Evolutionary conservation across 2,797 vertebrate species (phyloP), one percentile per base, ranked within the genome.

Genomic region (Eulemur coronatus): DNA sequence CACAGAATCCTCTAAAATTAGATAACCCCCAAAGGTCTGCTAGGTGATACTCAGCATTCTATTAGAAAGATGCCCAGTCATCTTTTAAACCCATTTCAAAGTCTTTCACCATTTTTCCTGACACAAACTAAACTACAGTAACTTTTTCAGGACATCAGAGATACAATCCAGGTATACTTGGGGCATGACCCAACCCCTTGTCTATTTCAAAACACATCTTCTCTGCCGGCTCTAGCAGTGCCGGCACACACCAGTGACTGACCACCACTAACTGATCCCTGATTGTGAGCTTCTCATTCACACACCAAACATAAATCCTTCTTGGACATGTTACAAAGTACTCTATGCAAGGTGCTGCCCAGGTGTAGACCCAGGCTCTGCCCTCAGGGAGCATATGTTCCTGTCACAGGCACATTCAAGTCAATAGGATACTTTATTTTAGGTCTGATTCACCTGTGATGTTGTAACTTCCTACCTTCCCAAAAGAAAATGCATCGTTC

Each of bases 71-170:
- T 4, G 20, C 50, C 48, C 65, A 18, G 13, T 82, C 38, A 61
- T 82, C 48, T 95, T 92, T 92, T 82, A 89, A 91, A 86, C 10
- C 52, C 75, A 86, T 38, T 70, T 81, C 41, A 61, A 43, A 26
- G 10, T 82, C 85, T 55, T 79, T 48, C 35, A 41, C 43, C 46
- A 1, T 50, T 91, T 91, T 89, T 88, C 14, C 78, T 70, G 38
- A 80, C 67, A 69, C 5, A 55, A 92, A 61, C 70, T 73, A 70
- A 90, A 84, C 72, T 22, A 33, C 17, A 3, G 61, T 67, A 86
- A 67, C 22, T 92, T 90, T 89, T 55, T 75, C 5, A 41, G 43
- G 7, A 57, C 20, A 78, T 79, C 52, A 91, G 72, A 96, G 55
- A 48, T 78, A 48, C 7, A 76, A 26, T 76, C 28, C 14, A 70